Evolutionary conservation across 2,113 vertebrate species (phyloP).

Genomic region (Labeo catla): DNA sequence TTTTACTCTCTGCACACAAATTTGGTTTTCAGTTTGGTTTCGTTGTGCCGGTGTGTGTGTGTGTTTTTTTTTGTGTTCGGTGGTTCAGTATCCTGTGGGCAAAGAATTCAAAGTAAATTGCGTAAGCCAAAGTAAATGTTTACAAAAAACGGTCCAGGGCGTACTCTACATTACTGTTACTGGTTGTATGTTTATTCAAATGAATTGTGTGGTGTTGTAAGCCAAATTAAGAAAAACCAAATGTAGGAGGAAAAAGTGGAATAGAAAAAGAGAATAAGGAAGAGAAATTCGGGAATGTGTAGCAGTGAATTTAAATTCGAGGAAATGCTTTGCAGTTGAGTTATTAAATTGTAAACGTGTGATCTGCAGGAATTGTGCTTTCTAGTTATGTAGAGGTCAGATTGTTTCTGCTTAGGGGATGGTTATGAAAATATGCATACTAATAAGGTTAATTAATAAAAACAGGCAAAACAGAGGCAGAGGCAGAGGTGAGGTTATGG

Average conservation of each 20-base stretch:
- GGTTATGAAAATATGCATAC: background rate
- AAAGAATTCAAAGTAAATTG: background rate
- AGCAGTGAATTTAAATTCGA: background rate
- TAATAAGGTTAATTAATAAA: background rate
- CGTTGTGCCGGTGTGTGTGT: too few species aligned
- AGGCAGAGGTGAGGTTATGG: background rate
- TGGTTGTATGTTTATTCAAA: background rate
- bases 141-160: background rate
- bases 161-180: background rate
- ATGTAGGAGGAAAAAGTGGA: background rate
- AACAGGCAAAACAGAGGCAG: background rate
- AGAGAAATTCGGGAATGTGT: background rate
- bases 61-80: background rate
- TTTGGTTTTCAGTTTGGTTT: background rate
- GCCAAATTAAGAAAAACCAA: background rate
- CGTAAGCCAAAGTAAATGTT: background rate
- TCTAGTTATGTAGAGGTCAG: background rate
- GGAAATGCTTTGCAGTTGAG: background rate
- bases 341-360: background rate
- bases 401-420: background rate
- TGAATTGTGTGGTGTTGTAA: background rate
- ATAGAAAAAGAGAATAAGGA: background rate
- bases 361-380: background rate
- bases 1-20: background rate
- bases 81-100: background rate